phyloP scores from a whole-genome alignment of 2,113 vertebrate species.

The Sarotherodon lohbergeri region DNA sequence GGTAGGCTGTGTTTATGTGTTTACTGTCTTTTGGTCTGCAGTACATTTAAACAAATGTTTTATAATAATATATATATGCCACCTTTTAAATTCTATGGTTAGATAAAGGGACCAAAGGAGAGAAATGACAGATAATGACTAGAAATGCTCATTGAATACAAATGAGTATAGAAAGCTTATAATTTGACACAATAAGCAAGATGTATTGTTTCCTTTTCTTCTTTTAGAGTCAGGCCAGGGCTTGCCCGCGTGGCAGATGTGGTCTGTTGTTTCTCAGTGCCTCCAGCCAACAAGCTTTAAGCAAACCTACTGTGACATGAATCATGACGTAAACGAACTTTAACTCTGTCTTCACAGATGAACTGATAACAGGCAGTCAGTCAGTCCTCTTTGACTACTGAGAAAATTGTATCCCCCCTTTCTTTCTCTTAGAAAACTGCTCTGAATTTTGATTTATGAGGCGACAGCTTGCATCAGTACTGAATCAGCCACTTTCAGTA shows the following conservation, averaged over 20 bases:
- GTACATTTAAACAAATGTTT: neutral
- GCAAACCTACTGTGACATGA: conserved; percentile 63
- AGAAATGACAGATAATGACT: neutral
- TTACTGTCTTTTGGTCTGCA: neutral
- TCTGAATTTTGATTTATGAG: neutral
- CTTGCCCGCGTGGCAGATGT: neutral
- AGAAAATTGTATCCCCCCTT: conserved; percentile 13
- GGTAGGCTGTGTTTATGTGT: neutral
- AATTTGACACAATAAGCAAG: neutral
- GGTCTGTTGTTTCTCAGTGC: conserved; percentile 27
- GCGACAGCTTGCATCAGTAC: neutral
- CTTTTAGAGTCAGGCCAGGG: neutral
- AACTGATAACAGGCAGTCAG: neutral
- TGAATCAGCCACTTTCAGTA: neutral
- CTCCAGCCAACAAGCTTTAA: conserved; percentile 64
- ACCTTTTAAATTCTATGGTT: neutral
- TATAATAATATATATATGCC: neutral
- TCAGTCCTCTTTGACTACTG: conserved; percentile 40
- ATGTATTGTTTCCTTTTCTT: neutral
- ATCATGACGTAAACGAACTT: neutral
- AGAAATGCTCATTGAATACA: neutral
- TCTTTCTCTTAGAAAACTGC: neutral
- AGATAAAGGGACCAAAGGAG: neutral
- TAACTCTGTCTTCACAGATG: neutral
- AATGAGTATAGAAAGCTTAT: neutral